These are phyloP conservation scores for Mythimna ferrago DNA, from an alignment of 2,888 invertebrate genomes.

Conservation along the genomic window DNA sequence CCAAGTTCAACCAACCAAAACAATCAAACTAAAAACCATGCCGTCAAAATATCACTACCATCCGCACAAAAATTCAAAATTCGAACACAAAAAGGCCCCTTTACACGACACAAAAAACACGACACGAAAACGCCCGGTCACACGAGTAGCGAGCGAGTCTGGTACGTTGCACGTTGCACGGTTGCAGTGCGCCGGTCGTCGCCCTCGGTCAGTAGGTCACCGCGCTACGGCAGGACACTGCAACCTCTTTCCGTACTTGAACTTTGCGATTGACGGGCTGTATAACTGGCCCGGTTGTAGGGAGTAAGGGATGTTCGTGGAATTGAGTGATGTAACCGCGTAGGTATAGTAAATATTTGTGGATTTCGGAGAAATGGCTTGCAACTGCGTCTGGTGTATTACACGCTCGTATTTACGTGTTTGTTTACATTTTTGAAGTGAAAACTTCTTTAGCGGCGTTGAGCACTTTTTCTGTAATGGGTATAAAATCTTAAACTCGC, in stretches of 20 bases:
- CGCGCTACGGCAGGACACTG: conserved; percentile 74
- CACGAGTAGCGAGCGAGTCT: conserved; percentile 39
- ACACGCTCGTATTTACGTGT: conserved; percentile 9
- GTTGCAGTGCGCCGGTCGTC: conserved; percentile 80
- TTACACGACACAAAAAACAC: conserved; percentile 35
- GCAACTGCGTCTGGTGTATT: conserved; percentile 27
- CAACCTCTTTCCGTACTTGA: conserved; percentile 78
- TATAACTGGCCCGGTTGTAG: conserved; percentile 40
- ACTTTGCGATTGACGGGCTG: conserved; percentile 75
- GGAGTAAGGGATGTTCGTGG: conserved; percentile 46
- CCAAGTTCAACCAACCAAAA: not conserved
- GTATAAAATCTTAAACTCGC: too few relatives aligned
- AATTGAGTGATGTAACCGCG: conserved; percentile 35
- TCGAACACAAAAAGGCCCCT: conserved; percentile 33
- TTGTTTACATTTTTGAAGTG: conserved; percentile 19
- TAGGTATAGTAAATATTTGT: conserved; percentile 38
- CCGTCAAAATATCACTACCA: not conserved
- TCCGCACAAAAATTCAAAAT: conserved; percentile 8
- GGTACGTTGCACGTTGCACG: conserved; percentile 55
- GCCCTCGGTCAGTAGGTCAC: conserved; percentile 88
- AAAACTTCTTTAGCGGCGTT: too few relatives aligned
- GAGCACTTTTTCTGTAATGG: too few relatives aligned
- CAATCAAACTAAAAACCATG: not conserved
- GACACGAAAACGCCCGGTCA: conserved; percentile 34
- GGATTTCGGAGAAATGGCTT: conserved; percentile 26